Evolutionary conservation across 2,113 vertebrate genomes (phyloP).

Genomic region (Melanocharis versteri): DNA sequence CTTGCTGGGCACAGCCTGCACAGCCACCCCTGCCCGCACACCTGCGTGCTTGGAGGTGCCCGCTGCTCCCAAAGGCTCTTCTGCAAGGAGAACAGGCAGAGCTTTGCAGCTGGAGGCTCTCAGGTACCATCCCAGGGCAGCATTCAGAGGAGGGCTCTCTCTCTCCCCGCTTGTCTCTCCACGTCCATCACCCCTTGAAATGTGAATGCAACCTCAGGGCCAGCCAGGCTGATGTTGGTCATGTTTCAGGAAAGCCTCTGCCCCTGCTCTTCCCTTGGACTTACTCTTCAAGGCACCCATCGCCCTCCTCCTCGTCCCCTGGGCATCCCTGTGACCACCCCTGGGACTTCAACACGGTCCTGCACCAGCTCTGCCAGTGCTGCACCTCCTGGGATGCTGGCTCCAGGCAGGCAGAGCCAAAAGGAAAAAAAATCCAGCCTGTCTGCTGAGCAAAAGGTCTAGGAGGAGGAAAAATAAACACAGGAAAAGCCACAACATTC

Average conservation of each 20-base stretch:
- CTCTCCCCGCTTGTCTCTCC: background rate
- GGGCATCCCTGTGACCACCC: rapidly evolving
- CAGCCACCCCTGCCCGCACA: rapidly evolving
- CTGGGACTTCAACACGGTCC: background rate
- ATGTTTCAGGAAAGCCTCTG: background rate
- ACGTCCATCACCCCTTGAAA: background rate
- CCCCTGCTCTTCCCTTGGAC: background rate
- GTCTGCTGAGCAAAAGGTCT: background rate
- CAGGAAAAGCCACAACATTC: background rate
- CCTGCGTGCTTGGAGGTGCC: rapidly evolving
- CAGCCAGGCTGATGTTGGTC: background rate
- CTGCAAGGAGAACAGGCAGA: background rate
- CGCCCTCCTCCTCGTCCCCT: rapidly evolving
- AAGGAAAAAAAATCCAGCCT: background rate
- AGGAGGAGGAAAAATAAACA: slow-evolving; percentile 22
- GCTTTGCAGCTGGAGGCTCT: background rate
- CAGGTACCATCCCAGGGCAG: rapidly evolving
- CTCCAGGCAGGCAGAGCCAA: background rate
- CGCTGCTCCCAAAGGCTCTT: rapidly evolving
- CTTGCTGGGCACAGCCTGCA: background rate
- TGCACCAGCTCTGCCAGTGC: background rate
- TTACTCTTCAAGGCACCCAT: background rate
- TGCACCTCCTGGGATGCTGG: background rate
- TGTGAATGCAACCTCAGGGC: background rate
- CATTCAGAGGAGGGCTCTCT: rapidly evolving